A percentile compares a stretch with the other conserved stretches of the same genome.
Conservation (phyloP, 2,888 invertebrate species). For the Chymomyza caudatula region DNA sequence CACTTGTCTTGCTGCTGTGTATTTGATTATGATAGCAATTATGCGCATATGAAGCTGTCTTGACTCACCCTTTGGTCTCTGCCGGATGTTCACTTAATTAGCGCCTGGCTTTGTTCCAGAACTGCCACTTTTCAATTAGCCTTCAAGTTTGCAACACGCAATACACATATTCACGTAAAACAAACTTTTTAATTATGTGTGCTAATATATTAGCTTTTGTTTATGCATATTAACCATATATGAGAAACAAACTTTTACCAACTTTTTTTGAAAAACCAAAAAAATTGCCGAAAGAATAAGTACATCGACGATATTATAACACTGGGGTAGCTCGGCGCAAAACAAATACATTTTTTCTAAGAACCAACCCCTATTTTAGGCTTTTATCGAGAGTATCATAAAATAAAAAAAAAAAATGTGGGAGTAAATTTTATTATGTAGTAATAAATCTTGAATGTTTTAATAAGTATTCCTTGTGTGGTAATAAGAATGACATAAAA, state of each 20-base stretch:
- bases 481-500: too few relatives aligned
- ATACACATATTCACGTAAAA: slow-evolving; percentile 5
- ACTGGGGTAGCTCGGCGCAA: too few relatives aligned
- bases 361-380: too few relatives aligned
- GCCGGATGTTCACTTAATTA: slow-evolving; percentile 48
- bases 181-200: slow-evolving; percentile 62
- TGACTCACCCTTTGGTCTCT: slow-evolving; percentile 4
- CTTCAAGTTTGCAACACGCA: not conserved
- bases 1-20: slow-evolving; percentile 4
- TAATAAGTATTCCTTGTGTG: too few relatives aligned
- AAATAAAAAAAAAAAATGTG: too few relatives aligned
- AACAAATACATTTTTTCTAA: too few relatives aligned
- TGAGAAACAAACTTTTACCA: not conserved
- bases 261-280: not conserved
- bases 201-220: slow-evolving; percentile 49
- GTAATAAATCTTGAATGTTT: too few relatives aligned
- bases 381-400: too few relatives aligned
- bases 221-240: slow-evolving; percentile 23
- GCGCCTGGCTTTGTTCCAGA: slow-evolving; percentile 13
- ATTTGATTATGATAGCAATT: slow-evolving; percentile 65
- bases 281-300: not conserved
- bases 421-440: too few relatives aligned
- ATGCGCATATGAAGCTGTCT: slow-evolving; percentile 25
- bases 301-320: too few relatives aligned
- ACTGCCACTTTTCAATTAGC: not conserved